Conservation (phyloP, 2,888 invertebrate species). For the Ornithoptera priamus region DNA sequence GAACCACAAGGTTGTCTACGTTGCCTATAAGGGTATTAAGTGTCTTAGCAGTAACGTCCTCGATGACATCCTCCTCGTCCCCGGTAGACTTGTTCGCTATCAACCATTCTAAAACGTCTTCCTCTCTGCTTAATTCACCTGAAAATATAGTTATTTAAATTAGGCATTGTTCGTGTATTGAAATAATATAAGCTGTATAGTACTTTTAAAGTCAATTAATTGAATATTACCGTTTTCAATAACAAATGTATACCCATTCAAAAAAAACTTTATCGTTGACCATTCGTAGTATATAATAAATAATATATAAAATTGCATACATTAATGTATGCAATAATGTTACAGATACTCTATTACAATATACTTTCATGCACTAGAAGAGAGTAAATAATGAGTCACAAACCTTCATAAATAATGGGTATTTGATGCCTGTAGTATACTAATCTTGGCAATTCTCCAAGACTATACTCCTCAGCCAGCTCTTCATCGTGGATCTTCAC, state of each 20-base stretch:
- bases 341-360: constrained; percentile 30
- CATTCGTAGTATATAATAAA: no score
- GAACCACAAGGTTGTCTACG: constrained; percentile 93
- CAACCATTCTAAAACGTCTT: constrained; percentile 95
- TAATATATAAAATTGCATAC: no score
- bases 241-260: no score
- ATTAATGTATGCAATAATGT: neutral
- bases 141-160: constrained; percentile 34
- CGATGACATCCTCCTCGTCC: constrained; percentile 95
- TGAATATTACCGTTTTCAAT: neutral
- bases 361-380: constrained; percentile 50
- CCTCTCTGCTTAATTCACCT: constrained; percentile 93
- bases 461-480: constrained; percentile 94
- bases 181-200: neutral
- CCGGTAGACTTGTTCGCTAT: constrained; percentile 96
- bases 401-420: constrained; percentile 96
- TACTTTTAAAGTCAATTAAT: neutral
- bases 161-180: no score
- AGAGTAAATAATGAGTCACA: constrained; percentile 60
- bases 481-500: constrained; percentile 96
- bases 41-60: constrained; percentile 95
- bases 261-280: no score
- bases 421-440: constrained; percentile 97
- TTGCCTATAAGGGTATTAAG: constrained; percentile 92
- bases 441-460: constrained; percentile 91